These are phyloP conservation scores for Alectoris magna DNA, from an alignment of 2,797 vertebrate species.

Conservation along the genomic window DNA sequence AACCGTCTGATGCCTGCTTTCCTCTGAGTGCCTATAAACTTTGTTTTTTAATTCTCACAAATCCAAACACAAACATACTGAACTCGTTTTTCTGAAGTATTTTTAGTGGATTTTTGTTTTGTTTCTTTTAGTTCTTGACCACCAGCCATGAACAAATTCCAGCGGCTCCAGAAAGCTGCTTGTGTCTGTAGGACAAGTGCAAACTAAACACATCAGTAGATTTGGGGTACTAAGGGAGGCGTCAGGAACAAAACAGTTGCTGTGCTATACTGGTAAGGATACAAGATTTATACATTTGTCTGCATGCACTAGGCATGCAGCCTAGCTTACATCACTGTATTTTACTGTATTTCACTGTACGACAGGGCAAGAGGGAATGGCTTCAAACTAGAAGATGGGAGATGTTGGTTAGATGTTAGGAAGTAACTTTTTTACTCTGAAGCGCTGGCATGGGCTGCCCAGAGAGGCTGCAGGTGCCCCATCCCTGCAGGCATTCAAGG, in stretches of 20 bases:
- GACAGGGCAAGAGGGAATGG: too few relatives aligned
- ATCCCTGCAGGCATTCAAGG: too few relatives aligned
- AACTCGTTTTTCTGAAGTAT: constrained; percentile 50
- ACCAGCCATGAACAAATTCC: constrained; percentile 56
- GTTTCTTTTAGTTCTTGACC: constrained; percentile 52
- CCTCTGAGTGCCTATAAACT: constrained; percentile 11
- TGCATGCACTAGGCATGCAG: constrained; percentile 38
- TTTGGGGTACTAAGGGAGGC: constrained; percentile 74
- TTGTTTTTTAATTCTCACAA: not conserved
- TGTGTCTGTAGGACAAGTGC: constrained; percentile 68
- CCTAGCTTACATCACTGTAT: constrained; percentile 63
- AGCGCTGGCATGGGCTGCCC: too few relatives aligned
- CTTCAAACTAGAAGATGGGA: too few relatives aligned
- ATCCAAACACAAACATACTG: constrained; percentile 46
- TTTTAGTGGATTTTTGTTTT: constrained; percentile 45
- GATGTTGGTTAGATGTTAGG: too few relatives aligned
- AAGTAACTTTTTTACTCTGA: too few relatives aligned
- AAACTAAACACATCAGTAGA: constrained; percentile 76
- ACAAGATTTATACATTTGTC: constrained; percentile 72
- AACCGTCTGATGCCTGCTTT: constrained; percentile 9
- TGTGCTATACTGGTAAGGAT: constrained; percentile 67
- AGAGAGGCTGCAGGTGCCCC: too few relatives aligned
- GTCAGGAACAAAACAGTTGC: constrained; percentile 69
- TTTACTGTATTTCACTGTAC: not conserved
- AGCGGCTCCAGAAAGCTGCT: constrained; percentile 61